Evolutionary conservation across 2,888 invertebrate genomes (phyloP), one percentile per base, ranked within the genome.

Genomic region (Trachelus troglodyta): DNA sequence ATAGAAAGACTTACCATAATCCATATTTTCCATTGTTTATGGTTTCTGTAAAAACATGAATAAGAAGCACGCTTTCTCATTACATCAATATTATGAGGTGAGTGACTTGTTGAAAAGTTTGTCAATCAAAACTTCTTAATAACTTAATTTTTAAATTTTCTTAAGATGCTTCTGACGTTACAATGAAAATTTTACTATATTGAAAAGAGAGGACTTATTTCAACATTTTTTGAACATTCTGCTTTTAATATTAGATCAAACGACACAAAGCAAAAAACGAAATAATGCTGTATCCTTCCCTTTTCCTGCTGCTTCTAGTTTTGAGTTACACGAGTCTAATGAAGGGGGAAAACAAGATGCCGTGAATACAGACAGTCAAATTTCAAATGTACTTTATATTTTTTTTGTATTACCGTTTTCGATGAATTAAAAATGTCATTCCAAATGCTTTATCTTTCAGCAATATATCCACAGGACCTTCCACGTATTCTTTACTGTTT

Each of bases 1-100:
- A 31, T 71, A 23, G 40, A 69, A 76, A 37, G 68, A 80, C 80
- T 78, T 78, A 82, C 82, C 69, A 6, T 75, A 74, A 76, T 82
- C 79, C 80, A 82, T 82, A 80, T 82, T 82, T 82, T 82, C 80
- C 79, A 71, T 34, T 76, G 0, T 33, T 30, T 75, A 40, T 37
- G 15, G 56, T 56, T 30, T 37, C 30, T n/a, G 30, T 31, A 75
- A 56, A 23, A 56, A 23, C 23, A 56, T 56, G 23, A 56, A 56
- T 9, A 56, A 37, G 15, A 37, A 56, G 56, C 56, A 23, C 9
- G 9, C 9, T 56, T 56, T 23, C 56, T 56, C 56, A 56, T 56
- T 56, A 56, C 56, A 56, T 23, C 56, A 56, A 56, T 56, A 56
- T 56, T 23, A 56, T 23, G 56, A 37, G 12, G 40, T 15, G 12